A percentile compares a stretch with the other conserved stretches of the same genome.
phyloP scores from a whole-genome alignment of 2,113 vertebrate genomes.

The Caretta caretta region DNA sequence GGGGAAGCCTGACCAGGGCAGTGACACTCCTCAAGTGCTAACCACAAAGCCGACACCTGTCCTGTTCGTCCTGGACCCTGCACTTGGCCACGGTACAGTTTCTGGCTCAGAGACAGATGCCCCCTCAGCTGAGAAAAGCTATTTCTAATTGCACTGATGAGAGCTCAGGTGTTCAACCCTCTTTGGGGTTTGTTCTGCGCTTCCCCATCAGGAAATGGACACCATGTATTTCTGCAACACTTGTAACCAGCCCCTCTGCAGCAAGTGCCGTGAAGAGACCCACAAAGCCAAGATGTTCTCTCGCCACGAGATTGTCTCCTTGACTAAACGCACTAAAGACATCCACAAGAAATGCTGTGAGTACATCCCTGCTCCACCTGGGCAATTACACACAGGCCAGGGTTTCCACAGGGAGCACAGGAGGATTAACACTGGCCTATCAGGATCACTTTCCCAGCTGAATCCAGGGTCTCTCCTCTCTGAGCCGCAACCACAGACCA shows the following conservation, averaged over 20 bases:
- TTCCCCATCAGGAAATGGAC: slow-evolving; percentile 81
- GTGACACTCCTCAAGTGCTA: not conserved
- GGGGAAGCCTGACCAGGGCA: not conserved
- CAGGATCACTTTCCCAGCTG: not conserved
- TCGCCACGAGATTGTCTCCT: slow-evolving; percentile 91
- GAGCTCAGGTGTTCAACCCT: not conserved
- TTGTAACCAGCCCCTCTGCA: slow-evolving; percentile 91
- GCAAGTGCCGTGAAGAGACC: slow-evolving; percentile 90
- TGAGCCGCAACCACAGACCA: not conserved
- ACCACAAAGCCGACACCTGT: not conserved
- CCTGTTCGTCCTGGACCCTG: not conserved
- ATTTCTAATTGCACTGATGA: too few species aligned
- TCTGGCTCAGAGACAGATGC: not conserved
- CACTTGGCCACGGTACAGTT: not conserved
- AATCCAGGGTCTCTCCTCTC: not conserved
- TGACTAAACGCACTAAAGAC: slow-evolving; percentile 92
- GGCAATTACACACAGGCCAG: not conserved
- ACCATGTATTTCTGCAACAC: slow-evolving; percentile 95
- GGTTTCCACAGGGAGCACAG: not conserved
- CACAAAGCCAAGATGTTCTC: slow-evolving; percentile 93
- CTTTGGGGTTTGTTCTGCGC: not conserved
- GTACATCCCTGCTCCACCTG: not conserved
- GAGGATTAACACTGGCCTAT: not conserved
- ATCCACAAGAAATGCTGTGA: slow-evolving; percentile 93
- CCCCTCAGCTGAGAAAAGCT: not conserved